Evolutionary conservation across 2,113 vertebrate genomes (phyloP).

Genomic region (Hepsetus odoe): DNA sequence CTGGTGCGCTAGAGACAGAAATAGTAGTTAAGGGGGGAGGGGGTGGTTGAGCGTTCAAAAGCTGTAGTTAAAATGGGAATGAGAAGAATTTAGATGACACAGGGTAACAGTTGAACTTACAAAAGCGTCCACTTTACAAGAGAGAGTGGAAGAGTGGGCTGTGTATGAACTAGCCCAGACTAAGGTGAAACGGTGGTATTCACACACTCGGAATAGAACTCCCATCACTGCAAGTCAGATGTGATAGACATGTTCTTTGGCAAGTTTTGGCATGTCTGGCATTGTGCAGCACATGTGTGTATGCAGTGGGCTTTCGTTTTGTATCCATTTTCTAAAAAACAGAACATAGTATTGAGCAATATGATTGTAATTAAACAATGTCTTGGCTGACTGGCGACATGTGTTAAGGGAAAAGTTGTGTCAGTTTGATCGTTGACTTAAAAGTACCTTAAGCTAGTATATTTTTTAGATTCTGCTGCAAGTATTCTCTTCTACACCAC

Average conservation of each 20-base stretch:
- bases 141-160: conserved; percentile 2
- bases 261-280: neutral
- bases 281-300: conserved; percentile 2
- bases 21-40: conserved; percentile 28
- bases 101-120: conserved; percentile 5
- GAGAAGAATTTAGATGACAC: conserved; percentile 38
- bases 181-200: neutral
- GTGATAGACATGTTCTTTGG: conserved; percentile 5
- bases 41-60: conserved; percentile 24
- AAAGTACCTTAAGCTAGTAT: neutral
- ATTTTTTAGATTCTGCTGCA: neutral
- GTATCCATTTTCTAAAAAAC: no score
- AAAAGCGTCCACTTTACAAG: conserved; percentile 15
- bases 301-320: no score
- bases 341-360: no score
- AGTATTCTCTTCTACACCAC: neutral
- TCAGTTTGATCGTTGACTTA: neutral
- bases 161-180: conserved; percentile 6
- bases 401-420: neutral
- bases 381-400: neutral
- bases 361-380: no score
- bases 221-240: neutral
- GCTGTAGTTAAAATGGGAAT: conserved; percentile 38
- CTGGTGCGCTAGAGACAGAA: conserved; percentile 23
- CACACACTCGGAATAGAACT: conserved; percentile 18